Evolutionary conservation across 2,888 invertebrate genomes (phyloP).

Genomic region (Drosophila neonasuta): DNA sequence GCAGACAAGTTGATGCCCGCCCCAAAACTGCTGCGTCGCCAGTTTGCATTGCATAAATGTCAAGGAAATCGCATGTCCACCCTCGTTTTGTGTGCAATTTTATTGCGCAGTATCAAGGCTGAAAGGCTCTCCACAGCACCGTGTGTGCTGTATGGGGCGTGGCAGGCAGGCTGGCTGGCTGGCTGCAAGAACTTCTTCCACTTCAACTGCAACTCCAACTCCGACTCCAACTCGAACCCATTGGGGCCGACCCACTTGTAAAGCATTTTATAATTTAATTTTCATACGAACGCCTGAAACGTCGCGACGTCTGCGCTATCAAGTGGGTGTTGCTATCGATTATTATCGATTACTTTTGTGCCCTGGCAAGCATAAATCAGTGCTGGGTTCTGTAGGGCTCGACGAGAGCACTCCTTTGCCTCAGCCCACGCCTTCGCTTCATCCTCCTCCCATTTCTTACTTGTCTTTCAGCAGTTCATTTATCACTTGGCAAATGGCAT

Average conservation of each 20-base stretch:
- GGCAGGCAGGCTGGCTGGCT: constrained; percentile 27
- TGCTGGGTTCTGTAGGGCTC: constrained; percentile 28
- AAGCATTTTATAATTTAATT: constrained; percentile 81
- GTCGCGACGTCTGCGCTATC: constrained; percentile 47
- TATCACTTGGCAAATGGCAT: constrained; percentile 67
- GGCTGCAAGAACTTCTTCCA: background rate
- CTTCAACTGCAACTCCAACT: background rate
- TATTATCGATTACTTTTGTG: constrained; percentile 73
- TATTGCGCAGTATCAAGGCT: constrained; percentile 53
- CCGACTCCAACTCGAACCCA: constrained; percentile 26
- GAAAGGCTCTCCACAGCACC: constrained; percentile 13
- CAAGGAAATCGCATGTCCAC: constrained; percentile 79
- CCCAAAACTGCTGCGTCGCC: constrained; percentile 57
- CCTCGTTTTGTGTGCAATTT: constrained; percentile 72
- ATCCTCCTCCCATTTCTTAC: constrained; percentile 29
- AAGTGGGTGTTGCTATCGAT: constrained; percentile 77
- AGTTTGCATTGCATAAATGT: constrained; percentile 76
- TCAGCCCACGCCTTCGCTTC: constrained; percentile 1
- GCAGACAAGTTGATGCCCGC: constrained; percentile 55
- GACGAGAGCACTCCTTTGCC: constrained; percentile 1
- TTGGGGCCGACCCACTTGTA: constrained; percentile 72
- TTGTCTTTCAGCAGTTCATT: constrained; percentile 78
- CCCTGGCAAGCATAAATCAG: constrained; percentile 68
- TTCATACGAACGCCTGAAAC: constrained; percentile 70
- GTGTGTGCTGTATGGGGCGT: constrained; percentile 30